Base-by-base conservation (phyloP, 1,140 invertebrate genomes). In the Mya arenaria region DNA sequence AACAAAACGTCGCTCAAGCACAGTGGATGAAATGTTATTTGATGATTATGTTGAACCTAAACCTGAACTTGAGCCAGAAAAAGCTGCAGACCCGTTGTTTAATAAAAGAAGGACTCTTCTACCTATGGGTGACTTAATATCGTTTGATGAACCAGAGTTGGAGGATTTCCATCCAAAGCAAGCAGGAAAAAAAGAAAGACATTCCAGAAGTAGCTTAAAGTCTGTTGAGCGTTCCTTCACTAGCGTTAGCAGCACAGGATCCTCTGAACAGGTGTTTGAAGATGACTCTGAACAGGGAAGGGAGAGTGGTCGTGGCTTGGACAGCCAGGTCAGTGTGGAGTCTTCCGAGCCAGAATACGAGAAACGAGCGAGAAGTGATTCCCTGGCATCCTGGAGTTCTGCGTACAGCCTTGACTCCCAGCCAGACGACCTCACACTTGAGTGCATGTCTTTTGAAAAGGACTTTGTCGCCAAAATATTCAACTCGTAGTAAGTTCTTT, bases 371-470 rank as follows among this genome's bases (percentile, higher is more conserved):
- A 86, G 89, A 52, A 84, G 93, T 92, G 95, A 94, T 65, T 96
- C 95, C 3, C 94, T 95, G 68, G 94, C 94, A 82, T 96, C 95
- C 0, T 96, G 95, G 95, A 95, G 94, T 48, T 96, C 96, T 0
- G 95, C 95, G 84, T 94, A 95, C 65, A 96, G 95, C 65, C 93
- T 95, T 44, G 95, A 96, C 71, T 96, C 95, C 85, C 95, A 95
- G 83, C 94, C 94, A 0, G 95, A 96, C 89, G 95, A 96, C 88
- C 92, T 94, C 10, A 94, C 94, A 0, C 75, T 89, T 39, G 92
- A 93, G 74, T 91, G 90, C 44, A 95, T 95, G 80, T 95, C 95
- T 65, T 96, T 96, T 83, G 96, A 96, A 95, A 95, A 95, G 86
- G 90, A 92, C 39, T 96, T 96, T 90, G 95, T 96, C 4, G 94